Evolutionary conservation across 1,140 invertebrate genomes (phyloP), one percentile per base, ranked within the genome.

Genomic region (Heliconius hermathena): DNA sequence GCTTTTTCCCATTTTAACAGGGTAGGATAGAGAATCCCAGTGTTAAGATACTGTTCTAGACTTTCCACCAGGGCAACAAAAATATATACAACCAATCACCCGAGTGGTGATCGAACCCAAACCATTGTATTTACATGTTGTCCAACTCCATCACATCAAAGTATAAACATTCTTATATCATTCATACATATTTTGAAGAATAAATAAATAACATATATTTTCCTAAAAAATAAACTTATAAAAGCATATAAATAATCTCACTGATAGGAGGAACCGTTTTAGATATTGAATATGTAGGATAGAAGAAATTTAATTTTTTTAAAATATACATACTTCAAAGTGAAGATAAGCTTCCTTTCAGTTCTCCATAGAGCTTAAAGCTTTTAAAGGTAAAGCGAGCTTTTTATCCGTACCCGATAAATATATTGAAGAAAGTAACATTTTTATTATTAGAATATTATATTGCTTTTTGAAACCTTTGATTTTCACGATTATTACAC

Each of bases 201-300:
- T 13, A 66, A 66, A 66, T 66, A 66, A 66, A 66, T 11, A 66
- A 29, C 20, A 22, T 26, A 26, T 26, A 66, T 66, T 66, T 66
- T 66, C 4, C n/a, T 66, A 3, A 16, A 26, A 66, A 66, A 66
- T 9, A 13, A 8, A 66, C 9, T 11, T 66, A 26, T 29, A 29
- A 16, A 66, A 29, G 60, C 60, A 13, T 66, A 26, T 26, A 66
- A 66, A 26, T 26, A 66, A 66, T 66, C 13, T 66, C 18, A 29
- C 74, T 70, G 74, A 76, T 70, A 60, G 33, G 60, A 70, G 36
- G 2, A 29, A 18, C n/a, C n/a, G 60, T 41, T 41, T 1, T 22
- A 22, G 57, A 76, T 76, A 71, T 76, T 76, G 60, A 76, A 70
- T 76, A 41, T 36, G 73, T 16, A 74, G 46, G 60, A 46, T 70